Evolutionary conservation across 2,797 vertebrate genomes (phyloP).

Genomic region (Enteromius viviparus): DNA sequence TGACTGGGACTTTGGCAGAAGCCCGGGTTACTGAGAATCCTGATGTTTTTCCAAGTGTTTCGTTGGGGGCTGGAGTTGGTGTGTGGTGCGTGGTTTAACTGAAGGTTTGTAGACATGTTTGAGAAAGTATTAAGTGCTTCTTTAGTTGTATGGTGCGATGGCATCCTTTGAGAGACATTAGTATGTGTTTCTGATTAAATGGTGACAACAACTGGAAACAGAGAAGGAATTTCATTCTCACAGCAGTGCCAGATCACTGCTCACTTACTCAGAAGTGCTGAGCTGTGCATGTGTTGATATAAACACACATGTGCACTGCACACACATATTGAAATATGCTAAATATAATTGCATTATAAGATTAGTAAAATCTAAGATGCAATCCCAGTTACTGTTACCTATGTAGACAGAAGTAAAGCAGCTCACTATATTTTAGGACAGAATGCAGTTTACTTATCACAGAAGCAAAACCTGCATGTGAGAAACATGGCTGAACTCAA

Average conservation of each 20-base stretch:
- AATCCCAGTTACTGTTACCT: neutral
- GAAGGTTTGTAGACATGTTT: slow-evolving; percentile 7
- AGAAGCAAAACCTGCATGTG: neutral
- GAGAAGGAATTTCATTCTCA: slow-evolving; percentile 26
- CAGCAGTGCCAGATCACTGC: neutral
- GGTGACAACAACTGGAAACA: neutral
- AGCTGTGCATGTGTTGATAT: slow-evolving; percentile 7
- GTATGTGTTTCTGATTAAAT: slow-evolving; percentile 19
- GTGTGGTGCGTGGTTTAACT: neutral
- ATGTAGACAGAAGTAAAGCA: neutral
- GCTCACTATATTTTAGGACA: neutral
- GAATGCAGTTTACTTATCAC: neutral
- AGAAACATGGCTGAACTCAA: neutral
- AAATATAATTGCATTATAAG: neutral
- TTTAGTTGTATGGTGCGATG: neutral
- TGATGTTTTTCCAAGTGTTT: slow-evolving; percentile 42
- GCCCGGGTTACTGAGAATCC: neutral
- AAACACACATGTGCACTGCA: neutral
- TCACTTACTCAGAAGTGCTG: neutral
- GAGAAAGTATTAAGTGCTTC: neutral
- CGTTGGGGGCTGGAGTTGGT: neutral
- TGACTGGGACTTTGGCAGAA: neutral
- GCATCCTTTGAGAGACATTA: neutral
- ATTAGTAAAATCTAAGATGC: neutral
- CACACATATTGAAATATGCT: neutral